Evolutionary conservation across 2,888 invertebrate species (phyloP), one percentile per base, ranked within the genome.

Genomic region (Dimorphilus gyrociliatus): DNA sequence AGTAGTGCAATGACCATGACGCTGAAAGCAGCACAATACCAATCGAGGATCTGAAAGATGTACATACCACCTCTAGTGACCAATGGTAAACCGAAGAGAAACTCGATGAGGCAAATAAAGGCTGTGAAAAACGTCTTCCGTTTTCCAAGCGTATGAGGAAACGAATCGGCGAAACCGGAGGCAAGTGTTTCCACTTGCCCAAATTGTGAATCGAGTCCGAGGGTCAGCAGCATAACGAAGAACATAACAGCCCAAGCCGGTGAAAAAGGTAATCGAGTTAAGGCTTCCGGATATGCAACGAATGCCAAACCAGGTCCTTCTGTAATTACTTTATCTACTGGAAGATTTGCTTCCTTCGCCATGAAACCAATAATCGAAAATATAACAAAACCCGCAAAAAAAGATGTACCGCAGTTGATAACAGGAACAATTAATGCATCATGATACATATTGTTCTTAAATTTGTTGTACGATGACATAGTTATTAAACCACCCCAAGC

Each of bases 111-210:
- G 41, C 78, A 73, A 1, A 72, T 66, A 0, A 64, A 16, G 1
- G 74, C 59, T 0, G 75, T 73, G 16, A 78, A 69, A 1, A 67
- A 35, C 27, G 62, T 60, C 51, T 77, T 78, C 31, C 68, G 64
- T 14, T 38, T 35, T 12, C 74, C 49, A 18, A 47, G 47, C 15
- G 45, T 46, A 12, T 41, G 19, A 0, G 73, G 71, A 45, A 71
- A 73, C 44, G 78, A 78, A 49, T 81, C 79, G 5, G 74, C 55
- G 1, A 80, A 50, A 3, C 78, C 76, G 4, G 75, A 70, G 30
- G 76, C 73, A 6, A 78, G 69, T 1, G 77, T 72, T 61, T 81
- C 81, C 38, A 80, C 72, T 49, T 78, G 77, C 2, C 79, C 80
- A 56, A 81, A 81, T 81, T 81, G 63, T n/a, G n/a, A n/a, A n/a